phyloP scores from a whole-genome alignment of 2,888 invertebrate genomes.

The Alcis repandata region DNA sequence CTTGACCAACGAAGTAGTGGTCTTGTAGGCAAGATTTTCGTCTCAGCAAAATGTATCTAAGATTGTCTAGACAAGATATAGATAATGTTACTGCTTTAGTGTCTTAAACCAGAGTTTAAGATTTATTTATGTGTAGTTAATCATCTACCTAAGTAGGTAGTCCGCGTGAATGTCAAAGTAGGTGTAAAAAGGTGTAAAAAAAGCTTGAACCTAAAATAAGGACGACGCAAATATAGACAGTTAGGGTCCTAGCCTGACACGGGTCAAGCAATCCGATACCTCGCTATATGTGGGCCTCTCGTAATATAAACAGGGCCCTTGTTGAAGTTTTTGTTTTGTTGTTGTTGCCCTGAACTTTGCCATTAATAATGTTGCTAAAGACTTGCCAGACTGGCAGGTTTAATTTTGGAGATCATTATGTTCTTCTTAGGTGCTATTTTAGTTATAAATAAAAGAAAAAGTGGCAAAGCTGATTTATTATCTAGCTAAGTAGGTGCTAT shows the following conservation, averaged over 20 bases:
- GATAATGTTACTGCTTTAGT: no score
- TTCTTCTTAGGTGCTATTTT: background rate
- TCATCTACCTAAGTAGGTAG: background rate
- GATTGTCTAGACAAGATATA: no score
- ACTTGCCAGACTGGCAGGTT: background rate
- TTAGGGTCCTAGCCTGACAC: slow-evolving; percentile 17
- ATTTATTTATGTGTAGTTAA: background rate
- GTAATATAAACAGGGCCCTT: slow-evolving; percentile 27
- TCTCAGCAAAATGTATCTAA: no score
- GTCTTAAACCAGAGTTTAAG: background rate
- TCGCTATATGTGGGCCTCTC: slow-evolving; percentile 9
- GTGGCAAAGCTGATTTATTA: no score
- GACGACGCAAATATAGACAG: slow-evolving; percentile 26
- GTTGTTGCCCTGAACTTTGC: slow-evolving; percentile 47
- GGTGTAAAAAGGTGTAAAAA: no score
- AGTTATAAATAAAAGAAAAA: no score
- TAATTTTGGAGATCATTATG: background rate
- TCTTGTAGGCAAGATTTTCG: no score
- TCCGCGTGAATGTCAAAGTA: background rate
- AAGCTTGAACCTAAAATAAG: slow-evolving; percentile 24
- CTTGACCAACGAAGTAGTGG: no score
- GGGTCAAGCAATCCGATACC: slow-evolving; percentile 27
- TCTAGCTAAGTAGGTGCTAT: no score
- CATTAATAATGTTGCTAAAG: slow-evolving; percentile 12
- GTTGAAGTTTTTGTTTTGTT: no score